Percentiles rank a stretch among this genome's conserved stretches.
phyloP scores from a whole-genome alignment of 2,888 invertebrate genomes.

The Prosopocoilus inquinatus region DNA sequence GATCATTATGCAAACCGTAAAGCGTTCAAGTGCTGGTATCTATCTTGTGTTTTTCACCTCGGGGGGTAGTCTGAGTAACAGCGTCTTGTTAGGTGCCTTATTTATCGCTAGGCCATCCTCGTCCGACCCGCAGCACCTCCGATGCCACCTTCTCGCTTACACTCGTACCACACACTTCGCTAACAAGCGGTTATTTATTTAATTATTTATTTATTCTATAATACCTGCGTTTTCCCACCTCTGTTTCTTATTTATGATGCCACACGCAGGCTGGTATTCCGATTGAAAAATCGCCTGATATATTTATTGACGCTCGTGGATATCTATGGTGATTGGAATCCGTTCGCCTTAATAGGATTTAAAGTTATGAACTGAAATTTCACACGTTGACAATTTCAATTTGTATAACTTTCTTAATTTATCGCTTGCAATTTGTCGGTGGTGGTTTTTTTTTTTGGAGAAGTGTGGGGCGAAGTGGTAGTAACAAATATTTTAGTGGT shows the following conservation, averaged over 20 bases:
- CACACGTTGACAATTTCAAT: constrained; percentile 23
- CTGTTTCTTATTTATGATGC: constrained; percentile 51
- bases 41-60: constrained; percentile 46
- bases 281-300: constrained; percentile 46
- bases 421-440: constrained; percentile 14
- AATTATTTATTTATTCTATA: constrained; percentile 55
- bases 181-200: constrained; percentile 54
- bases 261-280: constrained; percentile 50
- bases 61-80: constrained; percentile 51
- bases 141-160: constrained; percentile 15
- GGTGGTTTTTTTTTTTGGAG: not conserved
- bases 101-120: constrained; percentile 46
- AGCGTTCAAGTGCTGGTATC: constrained; percentile 21
- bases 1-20: constrained; percentile 22
- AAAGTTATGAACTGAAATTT: constrained; percentile 22
- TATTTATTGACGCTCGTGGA: constrained; percentile 48
- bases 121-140: constrained; percentile 19
- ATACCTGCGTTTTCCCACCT: constrained; percentile 54
- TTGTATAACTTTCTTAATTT: constrained; percentile 16
- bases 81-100: constrained; percentile 52
- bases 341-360: constrained; percentile 27
- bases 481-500: too few relatives aligned
- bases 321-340: constrained; percentile 49
- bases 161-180: constrained; percentile 47
- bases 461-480: too few relatives aligned